Percentiles rank a stretch among this genome's conserved stretches.
Evolutionary conservation across 2,888 invertebrate genomes (phyloP).

Genomic region (Boloria euphrosyne): DNA sequence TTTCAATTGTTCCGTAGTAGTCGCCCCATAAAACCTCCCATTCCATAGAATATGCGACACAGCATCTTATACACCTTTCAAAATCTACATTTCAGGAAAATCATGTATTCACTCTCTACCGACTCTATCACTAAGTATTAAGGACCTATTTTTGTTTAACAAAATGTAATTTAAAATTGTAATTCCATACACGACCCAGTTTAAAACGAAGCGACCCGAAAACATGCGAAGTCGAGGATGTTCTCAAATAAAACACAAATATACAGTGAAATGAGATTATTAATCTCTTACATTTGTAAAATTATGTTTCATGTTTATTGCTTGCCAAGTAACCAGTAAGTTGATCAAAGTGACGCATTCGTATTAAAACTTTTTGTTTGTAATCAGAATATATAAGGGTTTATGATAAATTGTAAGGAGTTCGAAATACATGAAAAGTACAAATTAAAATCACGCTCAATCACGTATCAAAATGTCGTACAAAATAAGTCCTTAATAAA

Average conservation of each 20-base stretch:
- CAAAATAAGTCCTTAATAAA: too few species aligned
- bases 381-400: too few species aligned
- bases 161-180: conserved; percentile 20
- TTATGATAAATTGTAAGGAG: too few species aligned
- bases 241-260: conserved; percentile 38
- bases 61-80: conserved; percentile 35
- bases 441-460: too few species aligned
- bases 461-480: too few species aligned
- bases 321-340: background rate
- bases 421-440: too few species aligned
- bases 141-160: conserved; percentile 19
- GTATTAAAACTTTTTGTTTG: too few species aligned
- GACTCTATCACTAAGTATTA: background rate
- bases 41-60: conserved; percentile 30
- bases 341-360: too few species aligned
- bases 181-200: conserved; percentile 32
- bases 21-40: conserved; percentile 22
- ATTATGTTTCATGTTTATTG: conserved; percentile 4
- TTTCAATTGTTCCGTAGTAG: conserved; percentile 11
- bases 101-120: background rate
- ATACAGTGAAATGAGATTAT: conserved; percentile 34
- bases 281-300: conserved; percentile 22
- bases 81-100: conserved; percentile 34
- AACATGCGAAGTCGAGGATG: conserved; percentile 34
- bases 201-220: conserved; percentile 37